Evolutionary conservation across 2,888 invertebrate species (phyloP).

Genomic region (Galeopsomyia nigrocyanea): DNA sequence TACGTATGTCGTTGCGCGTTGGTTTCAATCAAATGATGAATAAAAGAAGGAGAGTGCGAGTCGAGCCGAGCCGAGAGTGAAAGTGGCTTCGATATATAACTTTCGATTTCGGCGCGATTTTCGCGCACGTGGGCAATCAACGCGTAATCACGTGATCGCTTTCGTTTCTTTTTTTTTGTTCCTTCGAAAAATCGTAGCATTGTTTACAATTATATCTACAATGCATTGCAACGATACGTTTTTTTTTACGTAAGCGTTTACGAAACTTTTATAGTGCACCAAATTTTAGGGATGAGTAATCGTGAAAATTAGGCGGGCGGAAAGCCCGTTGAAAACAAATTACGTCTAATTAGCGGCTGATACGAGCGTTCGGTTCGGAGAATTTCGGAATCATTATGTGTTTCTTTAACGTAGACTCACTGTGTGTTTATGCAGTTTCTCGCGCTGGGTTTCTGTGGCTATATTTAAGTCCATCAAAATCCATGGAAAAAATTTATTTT

Average conservation of each 20-base stretch:
- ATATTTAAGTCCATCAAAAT: neutral
- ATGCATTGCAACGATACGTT: neutral
- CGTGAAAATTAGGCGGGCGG: neutral
- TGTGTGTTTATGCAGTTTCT: too few species aligned
- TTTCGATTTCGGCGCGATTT: slow-evolving; percentile 36
- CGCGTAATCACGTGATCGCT: neutral
- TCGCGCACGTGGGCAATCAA: slow-evolving; percentile 9
- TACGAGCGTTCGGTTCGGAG: neutral
- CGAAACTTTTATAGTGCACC: neutral
- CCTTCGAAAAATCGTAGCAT: neutral
- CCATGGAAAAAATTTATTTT: neutral
- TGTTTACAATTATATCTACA: neutral
- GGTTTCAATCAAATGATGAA: too few species aligned
- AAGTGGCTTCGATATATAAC: slow-evolving; percentile 39
- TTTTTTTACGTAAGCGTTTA: slow-evolving; percentile 24
- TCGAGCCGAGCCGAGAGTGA: slow-evolving; percentile 40
- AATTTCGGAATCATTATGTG: neutral
- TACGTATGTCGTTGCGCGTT: neutral
- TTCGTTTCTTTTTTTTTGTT: slow-evolving; percentile 1
- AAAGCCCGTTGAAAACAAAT: slow-evolving; percentile 1
- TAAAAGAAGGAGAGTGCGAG: too few species aligned
- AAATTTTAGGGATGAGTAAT: too few species aligned
- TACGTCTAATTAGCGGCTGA: neutral
- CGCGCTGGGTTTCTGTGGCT: too few species aligned
- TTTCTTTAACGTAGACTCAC: too few species aligned